Evolutionary conservation across 2,797 vertebrate species (phyloP).

Genomic region (Pelobates cultripes): DNA sequence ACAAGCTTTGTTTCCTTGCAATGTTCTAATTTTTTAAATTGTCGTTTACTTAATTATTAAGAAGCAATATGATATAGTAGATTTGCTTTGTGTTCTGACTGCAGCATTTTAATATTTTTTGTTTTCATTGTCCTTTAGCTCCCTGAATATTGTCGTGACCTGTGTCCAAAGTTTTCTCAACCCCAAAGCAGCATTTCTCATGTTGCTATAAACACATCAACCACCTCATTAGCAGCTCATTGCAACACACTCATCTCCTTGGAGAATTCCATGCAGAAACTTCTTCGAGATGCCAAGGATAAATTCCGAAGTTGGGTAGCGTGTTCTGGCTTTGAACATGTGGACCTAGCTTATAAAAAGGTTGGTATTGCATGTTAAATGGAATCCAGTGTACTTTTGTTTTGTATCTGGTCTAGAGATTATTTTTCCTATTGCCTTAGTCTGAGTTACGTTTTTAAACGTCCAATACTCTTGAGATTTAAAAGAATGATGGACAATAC

Average conservation of each 20-base stretch:
- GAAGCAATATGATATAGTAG: too few relatives aligned
- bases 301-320: slow-evolving; percentile 68
- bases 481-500: too few relatives aligned
- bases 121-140: slow-evolving; percentile 62
- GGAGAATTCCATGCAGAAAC: slow-evolving; percentile 66
- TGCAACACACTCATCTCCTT: slow-evolving; percentile 60
- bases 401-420: too few relatives aligned
- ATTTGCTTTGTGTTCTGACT: background rate
- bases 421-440: too few relatives aligned
- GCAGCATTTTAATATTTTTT: background rate
- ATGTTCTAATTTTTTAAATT: too few relatives aligned
- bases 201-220: background rate
- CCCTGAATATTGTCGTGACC: slow-evolving; percentile 69
- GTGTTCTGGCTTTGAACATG: slow-evolving; percentile 65
- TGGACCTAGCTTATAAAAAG: slow-evolving; percentile 76
- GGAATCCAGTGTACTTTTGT: too few relatives aligned
- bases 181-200: slow-evolving; percentile 53
- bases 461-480: too few relatives aligned
- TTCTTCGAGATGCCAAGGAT: slow-evolving; percentile 69
- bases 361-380: slow-evolving; percentile 57
- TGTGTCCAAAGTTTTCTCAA: slow-evolving; percentile 16
- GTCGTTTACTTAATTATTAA: too few relatives aligned
- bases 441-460: too few relatives aligned
- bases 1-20: too few relatives aligned
- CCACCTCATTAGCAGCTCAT: slow-evolving; percentile 54